Evolutionary conservation across 2,113 vertebrate genomes (phyloP).

Genomic region (Tenrec ecaudatus): DNA sequence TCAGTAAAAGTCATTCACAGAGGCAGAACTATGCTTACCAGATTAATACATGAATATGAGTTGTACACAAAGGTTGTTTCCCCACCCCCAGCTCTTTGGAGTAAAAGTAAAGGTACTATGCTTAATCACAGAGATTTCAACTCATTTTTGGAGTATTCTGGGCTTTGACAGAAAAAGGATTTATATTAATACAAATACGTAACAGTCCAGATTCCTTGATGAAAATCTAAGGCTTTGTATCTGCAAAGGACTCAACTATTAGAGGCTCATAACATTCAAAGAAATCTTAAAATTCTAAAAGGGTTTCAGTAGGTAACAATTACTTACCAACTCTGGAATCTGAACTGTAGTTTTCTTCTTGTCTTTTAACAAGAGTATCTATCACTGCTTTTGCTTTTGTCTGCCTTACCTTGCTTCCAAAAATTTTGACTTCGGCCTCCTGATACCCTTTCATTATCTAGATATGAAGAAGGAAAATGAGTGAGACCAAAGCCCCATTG

Average conservation of each 20-base stretch:
- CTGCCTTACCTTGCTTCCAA: constrained; percentile 89
- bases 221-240: constrained; percentile 22
- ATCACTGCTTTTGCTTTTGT: constrained; percentile 93
- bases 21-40: too few species aligned
- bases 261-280: neutral
- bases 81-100: neutral
- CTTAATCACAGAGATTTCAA: neutral
- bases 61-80: neutral
- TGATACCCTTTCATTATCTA: constrained; percentile 90
- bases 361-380: constrained; percentile 86
- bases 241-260: neutral
- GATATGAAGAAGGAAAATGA: neutral
- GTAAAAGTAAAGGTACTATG: constrained; percentile 15
- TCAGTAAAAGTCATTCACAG: too few species aligned
- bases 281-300: constrained; percentile 9
- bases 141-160: constrained; percentile 9
- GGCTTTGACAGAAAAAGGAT: neutral
- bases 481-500: neutral
- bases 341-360: constrained; percentile 66
- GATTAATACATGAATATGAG: too few species aligned
- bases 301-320: neutral
- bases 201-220: neutral
- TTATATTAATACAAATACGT: neutral
- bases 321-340: constrained; percentile 83
- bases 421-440: constrained; percentile 91